These are phyloP conservation scores for Oriolus oriolus DNA, from an alignment of 2,113 vertebrate species.

Conservation along the genomic window DNA sequence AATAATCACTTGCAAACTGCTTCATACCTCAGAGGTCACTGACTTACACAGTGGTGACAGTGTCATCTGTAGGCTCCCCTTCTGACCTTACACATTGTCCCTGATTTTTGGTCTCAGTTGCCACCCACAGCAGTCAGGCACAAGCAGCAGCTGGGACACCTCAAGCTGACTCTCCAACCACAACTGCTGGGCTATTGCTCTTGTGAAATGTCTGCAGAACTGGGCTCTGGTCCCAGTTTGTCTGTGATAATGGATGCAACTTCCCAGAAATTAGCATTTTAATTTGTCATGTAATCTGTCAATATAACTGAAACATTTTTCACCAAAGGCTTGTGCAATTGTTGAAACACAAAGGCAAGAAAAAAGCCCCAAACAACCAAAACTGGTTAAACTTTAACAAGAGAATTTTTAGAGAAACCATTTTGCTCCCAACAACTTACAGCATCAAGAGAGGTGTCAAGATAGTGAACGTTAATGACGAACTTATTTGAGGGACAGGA, in stretches of 20 bases:
- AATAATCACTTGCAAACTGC: not conserved
- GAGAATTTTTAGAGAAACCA: not conserved
- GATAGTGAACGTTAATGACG: not conserved
- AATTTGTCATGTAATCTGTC: not conserved
- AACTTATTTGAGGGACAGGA: not conserved
- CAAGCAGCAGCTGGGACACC: not conserved
- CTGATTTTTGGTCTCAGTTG: not conserved
- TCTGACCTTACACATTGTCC: not conserved
- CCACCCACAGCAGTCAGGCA: not conserved
- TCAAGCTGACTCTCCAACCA: not conserved
- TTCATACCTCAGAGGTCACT: not conserved
- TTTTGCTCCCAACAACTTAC: not conserved
- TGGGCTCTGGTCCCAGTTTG: not conserved
- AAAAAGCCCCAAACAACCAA: not conserved
- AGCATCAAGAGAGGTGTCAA: not conserved
- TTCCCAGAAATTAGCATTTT: not conserved
- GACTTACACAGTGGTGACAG: not conserved
- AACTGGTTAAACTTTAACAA: not conserved
- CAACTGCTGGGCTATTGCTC: not conserved
- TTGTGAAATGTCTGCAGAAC: not conserved
- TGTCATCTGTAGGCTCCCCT: not conserved
- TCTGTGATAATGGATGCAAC: not conserved
- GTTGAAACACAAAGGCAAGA: not conserved
- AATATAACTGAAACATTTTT: not conserved
- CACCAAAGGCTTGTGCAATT: not conserved